phyloP scores from a whole-genome alignment of 37 sponge, comb jelly and placozoan species.

The Theonella swinhoei region DNA sequence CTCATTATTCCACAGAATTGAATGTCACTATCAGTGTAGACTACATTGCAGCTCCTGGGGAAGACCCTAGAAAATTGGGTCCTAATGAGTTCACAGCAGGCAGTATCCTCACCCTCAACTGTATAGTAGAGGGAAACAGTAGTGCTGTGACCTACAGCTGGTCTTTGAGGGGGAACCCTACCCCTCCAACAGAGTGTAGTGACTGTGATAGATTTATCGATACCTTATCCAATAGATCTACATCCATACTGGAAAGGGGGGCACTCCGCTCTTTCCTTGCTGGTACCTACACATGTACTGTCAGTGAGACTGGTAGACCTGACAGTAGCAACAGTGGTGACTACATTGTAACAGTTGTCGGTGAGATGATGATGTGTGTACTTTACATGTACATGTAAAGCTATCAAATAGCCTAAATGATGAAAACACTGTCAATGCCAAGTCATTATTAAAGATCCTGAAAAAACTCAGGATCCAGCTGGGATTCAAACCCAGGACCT shows the following conservation, averaged over 20 bases:
- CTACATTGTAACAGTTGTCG: not conserved
- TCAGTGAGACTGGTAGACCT: too few relatives aligned
- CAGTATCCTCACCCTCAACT: not conserved
- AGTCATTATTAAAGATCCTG: too few relatives aligned
- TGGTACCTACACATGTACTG: not conserved
- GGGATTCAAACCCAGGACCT: too few relatives aligned
- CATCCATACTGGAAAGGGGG: not conserved
- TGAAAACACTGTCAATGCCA: too few relatives aligned
- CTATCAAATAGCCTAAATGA: too few relatives aligned
- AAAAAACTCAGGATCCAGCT: too few relatives aligned
- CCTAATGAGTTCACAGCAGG: not conserved
- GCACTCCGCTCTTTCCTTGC: not conserved
- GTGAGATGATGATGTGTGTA: too few relatives aligned
- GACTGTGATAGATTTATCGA: not conserved
- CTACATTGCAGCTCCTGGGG: not conserved
- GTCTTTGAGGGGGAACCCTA: not conserved
- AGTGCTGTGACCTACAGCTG: not conserved
- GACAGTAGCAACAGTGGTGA: not conserved
- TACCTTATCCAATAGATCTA: not conserved
- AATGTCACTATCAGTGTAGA: not conserved
- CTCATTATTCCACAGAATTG: not conserved
- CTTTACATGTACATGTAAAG: too few relatives aligned
- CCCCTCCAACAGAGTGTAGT: too few relatives aligned
- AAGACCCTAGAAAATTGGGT: not conserved
- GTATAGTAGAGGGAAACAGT: not conserved